Conservation (phyloP, 2,113 vertebrate species). For the Neofelis nebulosa region DNA sequence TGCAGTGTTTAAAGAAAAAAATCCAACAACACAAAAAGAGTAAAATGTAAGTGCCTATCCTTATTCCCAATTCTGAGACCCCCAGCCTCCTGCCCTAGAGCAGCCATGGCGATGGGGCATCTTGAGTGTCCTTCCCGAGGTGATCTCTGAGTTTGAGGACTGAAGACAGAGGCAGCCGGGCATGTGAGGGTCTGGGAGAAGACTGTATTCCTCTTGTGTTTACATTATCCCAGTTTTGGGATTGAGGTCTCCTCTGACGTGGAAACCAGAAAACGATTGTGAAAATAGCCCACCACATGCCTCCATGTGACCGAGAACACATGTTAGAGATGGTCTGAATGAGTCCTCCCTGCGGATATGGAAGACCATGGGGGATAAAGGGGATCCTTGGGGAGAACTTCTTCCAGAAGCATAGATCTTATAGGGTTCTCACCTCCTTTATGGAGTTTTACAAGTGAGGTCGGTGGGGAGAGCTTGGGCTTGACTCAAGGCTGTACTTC, state of each 20-base stretch:
- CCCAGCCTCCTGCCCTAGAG: not conserved
- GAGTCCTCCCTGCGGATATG: accelerated
- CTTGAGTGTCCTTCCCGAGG: not conserved
- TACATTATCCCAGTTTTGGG: not conserved
- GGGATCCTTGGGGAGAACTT: not conserved
- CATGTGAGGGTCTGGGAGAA: not conserved
- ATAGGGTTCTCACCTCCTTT: not conserved
- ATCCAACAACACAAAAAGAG: not conserved
- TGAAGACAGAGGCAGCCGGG: not conserved
- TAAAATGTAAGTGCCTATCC: not conserved
- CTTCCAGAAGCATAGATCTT: not conserved
- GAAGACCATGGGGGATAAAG: not conserved
- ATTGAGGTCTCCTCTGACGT: not conserved
- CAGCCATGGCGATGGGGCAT: accelerated
- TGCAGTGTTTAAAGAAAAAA: not conserved
- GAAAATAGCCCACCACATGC: not conserved
- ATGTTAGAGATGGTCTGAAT: not conserved
- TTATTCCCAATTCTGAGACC: not conserved
- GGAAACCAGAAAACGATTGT: not conserved
- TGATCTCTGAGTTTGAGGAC: not conserved
- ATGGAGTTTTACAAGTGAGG: accelerated
- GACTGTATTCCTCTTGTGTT: not conserved
- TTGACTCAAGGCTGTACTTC: slow-evolving; percentile 27
- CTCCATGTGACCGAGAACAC: accelerated
- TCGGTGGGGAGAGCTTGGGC: accelerated